A percentile compares a stretch with the other conserved stretches of the same genome.
Conservation (phyloP, 2,797 vertebrate genomes). For the Stomatorhinus walkeri region DNA sequence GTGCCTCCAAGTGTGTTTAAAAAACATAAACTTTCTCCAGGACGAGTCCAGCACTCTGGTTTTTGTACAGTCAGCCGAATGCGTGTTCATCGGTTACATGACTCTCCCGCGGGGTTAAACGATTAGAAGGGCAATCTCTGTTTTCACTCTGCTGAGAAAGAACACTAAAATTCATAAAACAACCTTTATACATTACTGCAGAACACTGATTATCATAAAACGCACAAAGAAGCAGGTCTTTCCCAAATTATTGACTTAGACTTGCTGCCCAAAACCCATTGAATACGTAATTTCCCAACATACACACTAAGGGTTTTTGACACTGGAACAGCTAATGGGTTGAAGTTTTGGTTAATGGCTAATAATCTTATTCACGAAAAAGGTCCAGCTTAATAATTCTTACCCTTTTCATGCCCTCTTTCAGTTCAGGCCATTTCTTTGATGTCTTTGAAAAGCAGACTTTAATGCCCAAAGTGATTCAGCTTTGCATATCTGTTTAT, state of each 20-base stretch:
- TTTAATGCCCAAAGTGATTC: neutral
- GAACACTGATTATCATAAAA: neutral
- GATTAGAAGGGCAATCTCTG: neutral
- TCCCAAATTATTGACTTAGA: neutral
- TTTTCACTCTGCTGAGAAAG: neutral
- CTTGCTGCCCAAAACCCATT: neutral
- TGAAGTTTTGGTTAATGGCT: neutral
- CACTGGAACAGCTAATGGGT: neutral
- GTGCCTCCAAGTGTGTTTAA: neutral
- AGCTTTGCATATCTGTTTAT: neutral
- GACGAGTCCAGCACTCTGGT: neutral
- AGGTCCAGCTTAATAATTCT: neutral
- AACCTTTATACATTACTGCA: neutral
- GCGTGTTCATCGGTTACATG: neutral
- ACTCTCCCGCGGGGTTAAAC: neutral
- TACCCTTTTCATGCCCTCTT: neutral
- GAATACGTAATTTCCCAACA: neutral
- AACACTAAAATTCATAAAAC: neutral
- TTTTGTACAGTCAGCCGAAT: neutral
- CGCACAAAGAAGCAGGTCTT: neutral
- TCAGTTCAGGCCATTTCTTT: neutral
- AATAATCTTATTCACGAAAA: neutral
- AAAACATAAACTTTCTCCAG: neutral
- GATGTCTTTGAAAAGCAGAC: conserved; percentile 10
- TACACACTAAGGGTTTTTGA: neutral